These are phyloP conservation scores for Ceratina calcarata DNA, from an alignment of 1,140 invertebrate species.

Conservation along the genomic window DNA sequence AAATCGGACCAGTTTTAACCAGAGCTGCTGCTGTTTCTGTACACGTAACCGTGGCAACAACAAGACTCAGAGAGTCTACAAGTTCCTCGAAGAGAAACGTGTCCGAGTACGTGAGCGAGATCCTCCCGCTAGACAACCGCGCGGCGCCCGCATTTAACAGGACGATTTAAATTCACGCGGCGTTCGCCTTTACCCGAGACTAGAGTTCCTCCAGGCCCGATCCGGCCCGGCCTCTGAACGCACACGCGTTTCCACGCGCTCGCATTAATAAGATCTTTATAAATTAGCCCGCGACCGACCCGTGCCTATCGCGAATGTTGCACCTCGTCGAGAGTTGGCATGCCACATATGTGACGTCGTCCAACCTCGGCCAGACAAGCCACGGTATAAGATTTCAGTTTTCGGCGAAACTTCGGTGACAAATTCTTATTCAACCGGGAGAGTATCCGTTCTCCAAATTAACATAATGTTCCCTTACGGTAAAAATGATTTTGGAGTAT, in stretches of 20 bases:
- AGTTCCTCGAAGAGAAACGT: slow-evolving; percentile 63
- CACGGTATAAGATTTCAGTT: not conserved
- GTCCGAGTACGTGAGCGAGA: slow-evolving; percentile 73
- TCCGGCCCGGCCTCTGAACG: not conserved
- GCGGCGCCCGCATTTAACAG: slow-evolving; percentile 70
- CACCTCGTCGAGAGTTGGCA: slow-evolving; percentile 12
- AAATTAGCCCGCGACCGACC: slow-evolving; percentile 62
- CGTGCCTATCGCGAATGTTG: slow-evolving; percentile 26
- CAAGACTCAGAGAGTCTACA: slow-evolving; percentile 55
- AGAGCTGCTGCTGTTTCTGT: slow-evolving; percentile 30
- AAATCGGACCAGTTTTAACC: slow-evolving; percentile 31
- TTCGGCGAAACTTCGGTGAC: not conserved
- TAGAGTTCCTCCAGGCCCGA: slow-evolving; percentile 16
- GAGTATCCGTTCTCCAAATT: not conserved
- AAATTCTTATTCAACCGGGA: not conserved
- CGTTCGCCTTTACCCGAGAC: slow-evolving; percentile 55
- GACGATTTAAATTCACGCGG: slow-evolving; percentile 75
- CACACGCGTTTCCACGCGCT: slow-evolving; percentile 61
- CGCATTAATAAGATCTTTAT: slow-evolving; percentile 66
- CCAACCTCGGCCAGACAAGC: too few relatives aligned
- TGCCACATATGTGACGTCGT: not conserved
- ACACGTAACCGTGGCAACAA: slow-evolving; percentile 53
- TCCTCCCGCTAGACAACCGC: slow-evolving; percentile 72
- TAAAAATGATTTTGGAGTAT: not conserved
- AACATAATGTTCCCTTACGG: too few relatives aligned